Percentiles rank a stretch among this genome's conserved stretches.
phyloP scores from a whole-genome alignment of 2,888 invertebrate species.

The Leucophenga maculata region DNA sequence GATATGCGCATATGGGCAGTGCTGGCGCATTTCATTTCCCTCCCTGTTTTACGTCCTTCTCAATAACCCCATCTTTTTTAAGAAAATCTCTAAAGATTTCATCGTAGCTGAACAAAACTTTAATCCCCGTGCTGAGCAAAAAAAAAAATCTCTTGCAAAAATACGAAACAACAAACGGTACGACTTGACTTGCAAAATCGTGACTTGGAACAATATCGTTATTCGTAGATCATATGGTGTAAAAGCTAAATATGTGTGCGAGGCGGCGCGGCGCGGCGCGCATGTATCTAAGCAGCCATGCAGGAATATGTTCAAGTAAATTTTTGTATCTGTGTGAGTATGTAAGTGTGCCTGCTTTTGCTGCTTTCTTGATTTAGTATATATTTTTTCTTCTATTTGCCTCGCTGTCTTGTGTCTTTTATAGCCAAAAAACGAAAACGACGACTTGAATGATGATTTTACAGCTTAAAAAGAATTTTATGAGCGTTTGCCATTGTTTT shows the following conservation, averaged over 20 bases:
- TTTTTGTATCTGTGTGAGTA: slow-evolving; percentile 11
- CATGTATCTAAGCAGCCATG: slow-evolving; percentile 14
- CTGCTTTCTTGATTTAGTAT: slow-evolving; percentile 6
- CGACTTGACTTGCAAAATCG: slow-evolving; percentile 66
- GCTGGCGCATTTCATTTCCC: slow-evolving; percentile 20
- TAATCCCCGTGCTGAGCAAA: slow-evolving; percentile 20
- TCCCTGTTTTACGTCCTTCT: slow-evolving; percentile 10
- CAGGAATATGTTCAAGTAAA: background rate
- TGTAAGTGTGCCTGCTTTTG: slow-evolving; percentile 1
- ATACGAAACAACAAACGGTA: slow-evolving; percentile 48
- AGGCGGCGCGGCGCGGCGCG: no score
- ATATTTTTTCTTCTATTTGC: background rate
- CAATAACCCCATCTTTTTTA: slow-evolving; percentile 34
- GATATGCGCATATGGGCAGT: slow-evolving; percentile 64
- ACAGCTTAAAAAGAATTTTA: slow-evolving; percentile 71
- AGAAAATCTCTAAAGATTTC: background rate
- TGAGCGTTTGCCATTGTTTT: slow-evolving; percentile 68
- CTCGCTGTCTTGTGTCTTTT: slow-evolving; percentile 14
- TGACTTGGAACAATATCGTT: slow-evolving; percentile 71
- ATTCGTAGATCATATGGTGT: slow-evolving; percentile 67
- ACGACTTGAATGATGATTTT: slow-evolving; percentile 68
- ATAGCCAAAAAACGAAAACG: slow-evolving; percentile 41
- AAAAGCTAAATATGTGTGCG: slow-evolving; percentile 50
- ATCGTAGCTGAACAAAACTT: slow-evolving; percentile 17
- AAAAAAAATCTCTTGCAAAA: slow-evolving; percentile 33